Conservation (phyloP, 2,113 vertebrate genomes). For the Urocolius indicus region DNA sequence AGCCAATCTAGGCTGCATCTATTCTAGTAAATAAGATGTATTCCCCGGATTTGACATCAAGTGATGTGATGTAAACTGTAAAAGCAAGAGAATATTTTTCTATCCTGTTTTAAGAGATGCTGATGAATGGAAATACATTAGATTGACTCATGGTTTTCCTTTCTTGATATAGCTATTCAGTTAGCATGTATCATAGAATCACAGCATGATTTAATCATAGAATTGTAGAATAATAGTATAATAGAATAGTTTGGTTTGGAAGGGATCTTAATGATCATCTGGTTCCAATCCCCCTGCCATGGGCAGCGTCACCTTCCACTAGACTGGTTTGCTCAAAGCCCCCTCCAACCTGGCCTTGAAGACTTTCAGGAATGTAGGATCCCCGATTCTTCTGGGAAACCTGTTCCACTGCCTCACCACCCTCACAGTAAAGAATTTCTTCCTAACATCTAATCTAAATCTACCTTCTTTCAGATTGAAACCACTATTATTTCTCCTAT, state of each 20-base stretch:
- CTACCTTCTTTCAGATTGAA: no score
- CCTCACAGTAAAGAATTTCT: no score
- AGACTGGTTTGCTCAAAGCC: not conserved
- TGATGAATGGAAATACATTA: not conserved
- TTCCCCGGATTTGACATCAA: not conserved
- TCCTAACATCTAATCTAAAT: no score
- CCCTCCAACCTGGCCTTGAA: not conserved
- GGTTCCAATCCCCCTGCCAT: fast-evolving
- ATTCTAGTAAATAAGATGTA: not conserved
- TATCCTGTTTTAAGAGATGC: not conserved
- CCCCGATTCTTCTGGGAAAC: no score
- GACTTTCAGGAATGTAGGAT: not conserved
- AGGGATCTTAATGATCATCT: not conserved
- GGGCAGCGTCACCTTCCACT: not conserved
- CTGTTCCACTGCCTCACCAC: no score
- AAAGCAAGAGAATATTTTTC: not conserved
- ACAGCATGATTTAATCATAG: not conserved
- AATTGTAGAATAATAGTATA: not conserved
- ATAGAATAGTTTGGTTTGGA: not conserved
- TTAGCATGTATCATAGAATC: not conserved
- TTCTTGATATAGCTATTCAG: not conserved
- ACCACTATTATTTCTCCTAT: no score
- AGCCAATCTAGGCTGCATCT: not conserved
- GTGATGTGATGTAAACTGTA: not conserved
- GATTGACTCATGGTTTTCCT: not conserved